Base-by-base conservation (phyloP, 2,797 vertebrate genomes). In the Rousettus madagascariensis region DNA sequence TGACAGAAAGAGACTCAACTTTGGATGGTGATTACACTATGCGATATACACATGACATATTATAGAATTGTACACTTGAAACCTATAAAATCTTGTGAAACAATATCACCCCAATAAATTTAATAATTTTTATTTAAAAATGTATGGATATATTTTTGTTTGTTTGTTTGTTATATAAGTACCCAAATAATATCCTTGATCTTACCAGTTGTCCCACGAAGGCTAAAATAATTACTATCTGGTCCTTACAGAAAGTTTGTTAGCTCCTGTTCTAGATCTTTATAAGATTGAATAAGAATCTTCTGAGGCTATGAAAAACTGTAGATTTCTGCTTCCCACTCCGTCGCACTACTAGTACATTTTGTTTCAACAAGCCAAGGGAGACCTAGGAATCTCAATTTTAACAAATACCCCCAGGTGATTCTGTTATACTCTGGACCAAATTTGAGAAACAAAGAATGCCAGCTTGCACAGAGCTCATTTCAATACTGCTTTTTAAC, bases 391-490 rank as follows among this genome's bases (percentile, higher is more conserved):
- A 80, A 78, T 74, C 9, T 86, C 46, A 49, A 51, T 59, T 89
- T 80, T 75, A 91, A 77, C 26, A 80, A 72, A 93, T 8, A 49
- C 17, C 5, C 26, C 9, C 16, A 63, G 4, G 19, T 92, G 20
- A 71, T 86, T 96, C 19, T 85, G n/a, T 75, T 16, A 68, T 1
- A 55, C 15, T 46, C 41, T 94, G 22, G 16, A 57, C 26, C 38
- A 89, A 68, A 51, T 91, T 88, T 87, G 33, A 77, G 71, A 96
- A 83, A 74, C 2, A 89, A 12, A 89, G 49, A 53, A 94, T 68
- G 24, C 12, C 33, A 15, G 28, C 19, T 17, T 77, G 26, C 33
- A 71, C 22, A 46, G 8, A 69, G 36, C 20, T 74, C 41, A 8
- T 89, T 90, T 87, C 38, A 87, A 8, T 49, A 63, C 3, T 75